These are phyloP conservation scores for Pagrus major DNA, from an alignment of 2,113 vertebrate genomes.

Conservation along the genomic window DNA sequence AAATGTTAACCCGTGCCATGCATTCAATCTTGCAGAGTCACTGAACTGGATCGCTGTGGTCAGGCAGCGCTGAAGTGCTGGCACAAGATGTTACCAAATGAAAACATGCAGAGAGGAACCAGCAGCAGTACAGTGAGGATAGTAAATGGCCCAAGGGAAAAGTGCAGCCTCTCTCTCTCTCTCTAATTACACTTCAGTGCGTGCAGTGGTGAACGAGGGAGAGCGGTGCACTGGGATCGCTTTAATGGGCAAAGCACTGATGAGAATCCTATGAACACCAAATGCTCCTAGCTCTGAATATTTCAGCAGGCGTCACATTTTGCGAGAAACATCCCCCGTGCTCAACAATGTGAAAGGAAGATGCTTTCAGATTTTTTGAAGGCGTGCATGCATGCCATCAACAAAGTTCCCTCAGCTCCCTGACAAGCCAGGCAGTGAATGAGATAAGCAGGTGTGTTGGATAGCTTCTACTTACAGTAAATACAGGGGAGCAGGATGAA, in stretches of 20 bases:
- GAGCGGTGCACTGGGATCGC: conserved; percentile 48
- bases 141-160: conserved; percentile 67
- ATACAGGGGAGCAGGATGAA: conserved; percentile 36
- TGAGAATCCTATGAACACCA: conserved; percentile 57
- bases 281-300: conserved; percentile 63
- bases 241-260: conserved; percentile 72
- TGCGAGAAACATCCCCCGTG: conserved; percentile 31
- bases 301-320: conserved; percentile 62
- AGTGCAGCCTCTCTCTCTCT: conserved; percentile 59
- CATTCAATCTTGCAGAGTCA: conserved; percentile 29
- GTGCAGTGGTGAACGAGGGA: conserved; percentile 57
- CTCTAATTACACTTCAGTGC: conserved; percentile 75
- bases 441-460: conserved; percentile 59
- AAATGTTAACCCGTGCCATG: conserved; percentile 29
- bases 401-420: conserved; percentile 35
- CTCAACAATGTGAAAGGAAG: conserved; percentile 45
- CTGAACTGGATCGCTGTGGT: conserved; percentile 56
- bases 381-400: conserved; percentile 23
- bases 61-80: conserved; percentile 22
- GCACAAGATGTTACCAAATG: conserved; percentile 60
- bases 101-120: conserved; percentile 59
- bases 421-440: conserved; percentile 34
- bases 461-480: conserved; percentile 40
- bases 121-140: conserved; percentile 56
- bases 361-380: conserved; percentile 43